Conservation (phyloP, 2,888 invertebrate genomes). For the Eupsilia transversa region DNA sequence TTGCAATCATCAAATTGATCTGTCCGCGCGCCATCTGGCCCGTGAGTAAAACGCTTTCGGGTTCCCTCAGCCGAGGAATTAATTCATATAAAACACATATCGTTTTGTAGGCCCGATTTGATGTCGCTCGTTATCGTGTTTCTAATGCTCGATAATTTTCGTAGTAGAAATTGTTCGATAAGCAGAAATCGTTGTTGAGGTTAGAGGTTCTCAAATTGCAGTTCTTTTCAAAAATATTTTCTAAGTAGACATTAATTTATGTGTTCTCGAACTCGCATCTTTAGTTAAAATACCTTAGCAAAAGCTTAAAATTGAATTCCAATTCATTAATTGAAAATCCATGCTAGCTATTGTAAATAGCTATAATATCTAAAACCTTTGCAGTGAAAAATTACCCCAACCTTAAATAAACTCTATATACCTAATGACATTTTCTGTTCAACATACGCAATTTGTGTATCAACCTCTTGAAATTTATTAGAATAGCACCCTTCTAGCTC, state of each 20-base stretch:
- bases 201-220: background rate
- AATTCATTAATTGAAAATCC: background rate
- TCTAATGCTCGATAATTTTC: conserved; percentile 52
- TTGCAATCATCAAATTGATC: conserved; percentile 91
- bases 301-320: background rate
- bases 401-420: background rate
- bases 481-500: conserved; percentile 68
- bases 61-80: conserved; percentile 87
- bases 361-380: background rate
- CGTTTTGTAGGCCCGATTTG: conserved; percentile 73
- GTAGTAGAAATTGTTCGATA: background rate
- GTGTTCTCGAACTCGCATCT: background rate
- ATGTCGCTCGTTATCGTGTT: conserved; percentile 64
- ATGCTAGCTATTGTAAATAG: background rate
- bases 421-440: background rate
- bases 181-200: background rate
- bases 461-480: conserved; percentile 32
- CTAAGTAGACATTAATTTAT: too few relatives aligned
- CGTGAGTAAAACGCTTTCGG: conserved; percentile 89
- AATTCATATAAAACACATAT: conserved; percentile 89
- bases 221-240: background rate
- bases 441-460: background rate
- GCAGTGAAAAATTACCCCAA: background rate
- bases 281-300: background rate
- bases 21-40: conserved; percentile 89